Percentiles rank a stretch among this genome's conserved stretches.
Conservation (phyloP, 2,797 vertebrate genomes). For the Gymnothorax reevesii region DNA sequence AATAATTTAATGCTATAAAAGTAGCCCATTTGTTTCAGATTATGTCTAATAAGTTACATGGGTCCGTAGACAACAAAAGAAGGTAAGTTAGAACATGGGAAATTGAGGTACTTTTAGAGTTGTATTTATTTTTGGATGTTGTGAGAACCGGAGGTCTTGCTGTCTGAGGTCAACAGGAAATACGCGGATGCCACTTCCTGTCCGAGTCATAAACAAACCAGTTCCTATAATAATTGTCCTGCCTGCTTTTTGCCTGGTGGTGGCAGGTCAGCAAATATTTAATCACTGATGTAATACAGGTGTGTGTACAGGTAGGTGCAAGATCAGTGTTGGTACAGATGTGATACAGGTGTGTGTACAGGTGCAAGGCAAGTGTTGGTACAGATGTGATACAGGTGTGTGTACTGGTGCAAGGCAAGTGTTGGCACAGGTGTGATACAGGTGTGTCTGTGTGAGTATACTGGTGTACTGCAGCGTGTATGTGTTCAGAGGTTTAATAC, state of each 20-base stretch:
- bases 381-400: background rate
- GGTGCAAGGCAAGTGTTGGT: background rate
- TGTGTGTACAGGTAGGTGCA: background rate
- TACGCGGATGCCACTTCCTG: conserved; percentile 41
- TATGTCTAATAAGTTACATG: conserved; percentile 59
- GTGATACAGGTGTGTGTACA: background rate
- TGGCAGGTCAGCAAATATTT: background rate
- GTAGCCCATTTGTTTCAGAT: conserved; percentile 64
- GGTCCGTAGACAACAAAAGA: conserved; percentile 43
- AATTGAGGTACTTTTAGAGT: conserved; percentile 44
- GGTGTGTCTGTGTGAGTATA: background rate
- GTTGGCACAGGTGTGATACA: background rate
- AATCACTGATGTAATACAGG: background rate
- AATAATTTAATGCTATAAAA: conserved; percentile 63
- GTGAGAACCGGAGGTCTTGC: conserved; percentile 22
- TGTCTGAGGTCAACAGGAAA: conserved; percentile 46
- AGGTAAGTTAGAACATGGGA: conserved; percentile 48
- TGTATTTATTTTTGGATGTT: conserved; percentile 47
- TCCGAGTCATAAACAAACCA: conserved; percentile 4
- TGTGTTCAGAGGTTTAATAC: background rate
- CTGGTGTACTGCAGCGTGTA: background rate
- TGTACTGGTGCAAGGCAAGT: background rate
- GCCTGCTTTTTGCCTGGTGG: background rate
- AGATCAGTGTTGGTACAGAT: background rate
- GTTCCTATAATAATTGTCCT: background rate